Evolutionary conservation across 2,113 vertebrate genomes (phyloP).

Genomic region (Xiphorhynchus elegans): DNA sequence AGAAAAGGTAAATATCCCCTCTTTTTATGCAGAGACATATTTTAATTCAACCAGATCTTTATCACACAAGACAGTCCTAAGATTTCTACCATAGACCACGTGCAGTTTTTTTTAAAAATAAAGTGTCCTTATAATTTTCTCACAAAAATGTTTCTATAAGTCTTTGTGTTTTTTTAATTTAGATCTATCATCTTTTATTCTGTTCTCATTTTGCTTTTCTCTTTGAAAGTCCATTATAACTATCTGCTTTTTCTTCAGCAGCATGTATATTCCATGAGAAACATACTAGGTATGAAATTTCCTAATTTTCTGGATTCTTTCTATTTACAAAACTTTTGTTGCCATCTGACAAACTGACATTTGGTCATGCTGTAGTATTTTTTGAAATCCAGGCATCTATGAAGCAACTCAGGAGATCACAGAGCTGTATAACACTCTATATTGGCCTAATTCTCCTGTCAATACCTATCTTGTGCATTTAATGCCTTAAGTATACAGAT

Average conservation of each 20-base stretch:
- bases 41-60: slow-evolving; percentile 1
- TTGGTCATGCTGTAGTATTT: background rate
- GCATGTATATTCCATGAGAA: background rate
- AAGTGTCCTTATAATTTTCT: background rate
- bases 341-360: background rate
- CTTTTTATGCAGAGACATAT: background rate
- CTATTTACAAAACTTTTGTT: background rate
- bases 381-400: background rate
- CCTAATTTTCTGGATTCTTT: background rate
- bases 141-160: background rate
- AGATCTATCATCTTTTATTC: background rate
- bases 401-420: background rate
- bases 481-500: background rate
- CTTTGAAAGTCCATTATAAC: background rate
- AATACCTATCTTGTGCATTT: background rate
- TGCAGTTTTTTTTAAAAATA: background rate
- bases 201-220: background rate
- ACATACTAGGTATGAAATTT: background rate
- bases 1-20: slow-evolving; percentile 17
- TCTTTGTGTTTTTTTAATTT: background rate
- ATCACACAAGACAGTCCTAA: background rate
- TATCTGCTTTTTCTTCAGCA: background rate
- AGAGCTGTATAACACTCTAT: background rate
- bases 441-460: background rate
- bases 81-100: background rate